Conservation (phyloP, 2,797 vertebrate species). For the Syngnathus rostellatus region DNA sequence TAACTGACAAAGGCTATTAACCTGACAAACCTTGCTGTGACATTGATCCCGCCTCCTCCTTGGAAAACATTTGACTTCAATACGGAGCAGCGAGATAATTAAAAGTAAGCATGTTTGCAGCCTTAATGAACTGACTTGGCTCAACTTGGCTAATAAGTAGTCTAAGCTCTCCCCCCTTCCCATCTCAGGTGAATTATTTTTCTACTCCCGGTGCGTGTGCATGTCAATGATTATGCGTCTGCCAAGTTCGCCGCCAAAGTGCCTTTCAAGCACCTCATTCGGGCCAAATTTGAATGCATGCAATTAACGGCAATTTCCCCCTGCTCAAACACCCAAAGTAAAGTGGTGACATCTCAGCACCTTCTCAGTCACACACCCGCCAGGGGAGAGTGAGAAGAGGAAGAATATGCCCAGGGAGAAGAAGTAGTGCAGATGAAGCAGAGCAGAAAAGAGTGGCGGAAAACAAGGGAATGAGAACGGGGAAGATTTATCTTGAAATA, state of each 20-base stretch:
- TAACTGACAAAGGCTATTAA: no score
- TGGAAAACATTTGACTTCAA: not conserved
- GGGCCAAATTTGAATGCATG: slow-evolving; percentile 26
- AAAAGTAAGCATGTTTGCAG: not conserved
- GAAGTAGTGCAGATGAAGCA: slow-evolving; percentile 2
- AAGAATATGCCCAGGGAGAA: slow-evolving; percentile 4
- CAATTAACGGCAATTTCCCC: slow-evolving; percentile 46
- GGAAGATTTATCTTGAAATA: slow-evolving; percentile 19
- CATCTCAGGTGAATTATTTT: slow-evolving; percentile 8
- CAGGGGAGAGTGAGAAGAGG: not conserved
- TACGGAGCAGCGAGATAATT: not conserved
- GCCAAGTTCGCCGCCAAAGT: slow-evolving; percentile 12
- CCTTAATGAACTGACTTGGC: not conserved
- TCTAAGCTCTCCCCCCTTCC: not conserved
- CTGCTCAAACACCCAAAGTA: slow-evolving; percentile 22
- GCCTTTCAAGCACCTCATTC: slow-evolving; percentile 24
- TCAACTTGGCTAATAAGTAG: no score
- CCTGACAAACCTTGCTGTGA: not conserved
- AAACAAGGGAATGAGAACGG: slow-evolving; percentile 5
- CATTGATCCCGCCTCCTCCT: not conserved
- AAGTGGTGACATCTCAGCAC: slow-evolving; percentile 30
- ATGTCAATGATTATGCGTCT: slow-evolving; percentile 27
- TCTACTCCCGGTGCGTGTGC: slow-evolving; percentile 3
- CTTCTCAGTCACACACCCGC: slow-evolving; percentile 9
- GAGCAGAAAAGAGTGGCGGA: not conserved